Percentiles rank a stretch among this genome's conserved stretches.
Evolutionary conservation across 2,113 vertebrate species (phyloP).

Genomic region (Natator depressus): DNA sequence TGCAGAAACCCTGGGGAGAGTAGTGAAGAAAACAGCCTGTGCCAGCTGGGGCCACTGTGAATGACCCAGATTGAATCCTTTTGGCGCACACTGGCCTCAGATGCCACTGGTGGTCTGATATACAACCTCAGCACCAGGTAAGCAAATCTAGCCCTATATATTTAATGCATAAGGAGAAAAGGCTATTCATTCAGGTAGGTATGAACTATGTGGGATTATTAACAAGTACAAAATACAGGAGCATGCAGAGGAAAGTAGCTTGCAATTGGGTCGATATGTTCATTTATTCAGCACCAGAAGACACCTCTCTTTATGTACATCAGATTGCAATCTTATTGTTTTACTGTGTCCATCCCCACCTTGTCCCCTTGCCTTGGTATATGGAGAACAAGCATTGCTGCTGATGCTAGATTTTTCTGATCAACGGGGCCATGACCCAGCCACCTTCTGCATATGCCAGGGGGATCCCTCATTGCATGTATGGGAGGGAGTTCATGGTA

Average conservation of each 20-base stretch:
- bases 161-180: background rate
- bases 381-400: background rate
- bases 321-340: background rate
- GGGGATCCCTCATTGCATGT: background rate
- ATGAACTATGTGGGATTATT: background rate
- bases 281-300: background rate
- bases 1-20: background rate
- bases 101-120: background rate
- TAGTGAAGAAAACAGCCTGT: background rate
- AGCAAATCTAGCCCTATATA: background rate
- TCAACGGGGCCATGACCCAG: background rate
- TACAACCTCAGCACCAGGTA: background rate
- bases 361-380: background rate
- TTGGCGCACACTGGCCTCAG: background rate
- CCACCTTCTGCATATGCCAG: background rate
- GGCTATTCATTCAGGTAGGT: background rate
- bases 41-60: background rate
- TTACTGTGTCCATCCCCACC: background rate
- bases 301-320: background rate
- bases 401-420: background rate
- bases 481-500: background rate
- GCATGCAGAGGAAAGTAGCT: background rate
- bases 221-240: background rate
- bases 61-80: background rate
- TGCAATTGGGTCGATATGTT: background rate